phyloP scores from a whole-genome alignment of 2,797 vertebrate genomes.

The Sarcophilus harrisii region DNA sequence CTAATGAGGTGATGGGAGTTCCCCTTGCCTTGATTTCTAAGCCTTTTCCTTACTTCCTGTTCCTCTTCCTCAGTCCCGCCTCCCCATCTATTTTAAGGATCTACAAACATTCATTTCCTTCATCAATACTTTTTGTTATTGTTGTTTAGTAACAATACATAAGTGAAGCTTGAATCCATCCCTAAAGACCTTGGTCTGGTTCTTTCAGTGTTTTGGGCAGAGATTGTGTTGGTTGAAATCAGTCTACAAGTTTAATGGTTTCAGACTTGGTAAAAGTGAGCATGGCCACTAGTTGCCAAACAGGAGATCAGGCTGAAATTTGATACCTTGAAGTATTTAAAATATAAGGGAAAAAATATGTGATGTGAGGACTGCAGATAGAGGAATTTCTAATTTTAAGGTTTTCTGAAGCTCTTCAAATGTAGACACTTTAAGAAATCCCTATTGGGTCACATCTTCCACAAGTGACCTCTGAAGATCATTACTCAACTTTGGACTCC shows the following conservation, averaged over 20 bases:
- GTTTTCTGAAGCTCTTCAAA: slow-evolving; percentile 33
- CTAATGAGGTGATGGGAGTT: background rate
- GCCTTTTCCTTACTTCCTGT: background rate
- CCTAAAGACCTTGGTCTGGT: background rate
- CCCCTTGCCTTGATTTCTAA: background rate
- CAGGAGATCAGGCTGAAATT: background rate
- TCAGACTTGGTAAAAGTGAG: background rate
- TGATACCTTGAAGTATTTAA: background rate
- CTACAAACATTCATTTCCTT: background rate
- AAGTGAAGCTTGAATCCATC: background rate
- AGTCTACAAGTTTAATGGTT: background rate
- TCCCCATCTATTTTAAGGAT: background rate
- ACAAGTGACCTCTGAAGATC: background rate
- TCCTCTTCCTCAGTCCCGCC: background rate
- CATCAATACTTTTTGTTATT: background rate
- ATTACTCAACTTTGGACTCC: slow-evolving; percentile 16
- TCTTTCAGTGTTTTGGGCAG: background rate
- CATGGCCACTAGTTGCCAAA: background rate
- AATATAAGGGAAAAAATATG: background rate
- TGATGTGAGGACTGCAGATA: background rate
- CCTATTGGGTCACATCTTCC: background rate
- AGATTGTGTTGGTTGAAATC: background rate
- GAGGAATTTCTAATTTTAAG: background rate
- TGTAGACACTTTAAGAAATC: background rate
- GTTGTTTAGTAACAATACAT: background rate